Conservation (phyloP, 30 jellyfish, hydroid and myxozoan genomes). For the Hydractinia symbiolongicarpus region DNA sequence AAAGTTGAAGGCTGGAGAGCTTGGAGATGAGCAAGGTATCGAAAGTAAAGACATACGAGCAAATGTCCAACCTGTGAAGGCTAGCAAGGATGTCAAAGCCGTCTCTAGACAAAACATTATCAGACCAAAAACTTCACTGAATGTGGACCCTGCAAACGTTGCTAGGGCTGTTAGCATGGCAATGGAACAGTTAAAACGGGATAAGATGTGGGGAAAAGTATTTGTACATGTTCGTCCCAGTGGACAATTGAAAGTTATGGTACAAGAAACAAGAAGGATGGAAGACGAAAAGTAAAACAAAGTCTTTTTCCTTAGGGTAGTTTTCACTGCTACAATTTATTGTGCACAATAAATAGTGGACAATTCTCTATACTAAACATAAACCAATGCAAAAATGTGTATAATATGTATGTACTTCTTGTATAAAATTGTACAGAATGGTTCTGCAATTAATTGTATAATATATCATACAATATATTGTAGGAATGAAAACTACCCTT, state of each 20-base stretch:
- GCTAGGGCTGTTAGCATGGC: slow-evolving; percentile 99
- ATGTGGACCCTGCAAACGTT: slow-evolving; percentile 87
- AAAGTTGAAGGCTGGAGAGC: slow-evolving; percentile 39
- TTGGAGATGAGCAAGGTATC: slow-evolving; percentile 66
- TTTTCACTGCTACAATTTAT: no score
- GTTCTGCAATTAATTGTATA: no score
- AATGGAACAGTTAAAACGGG: slow-evolving; percentile 95
- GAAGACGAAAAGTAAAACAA: slow-evolving; percentile 48
- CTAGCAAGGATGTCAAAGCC: slow-evolving; percentile 15
- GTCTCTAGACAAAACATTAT: slow-evolving; percentile 19
- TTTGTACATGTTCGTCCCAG: slow-evolving; percentile 98
- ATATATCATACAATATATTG: no score
- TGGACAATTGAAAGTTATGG: slow-evolving; percentile 97
- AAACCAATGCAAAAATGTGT: no score
- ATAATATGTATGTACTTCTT: no score
- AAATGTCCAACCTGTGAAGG: not conserved
- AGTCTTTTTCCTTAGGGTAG: no score
- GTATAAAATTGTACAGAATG: no score
- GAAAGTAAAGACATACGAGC: not conserved
- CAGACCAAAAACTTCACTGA: slow-evolving; percentile 54
- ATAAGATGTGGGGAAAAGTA: slow-evolving; percentile 99
- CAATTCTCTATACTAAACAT: no score
- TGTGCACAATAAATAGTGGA: no score
- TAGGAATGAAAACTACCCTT: no score
- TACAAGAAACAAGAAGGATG: slow-evolving; percentile 94